Base-by-base conservation (phyloP, 2,797 vertebrate genomes). In the Numenius phaeopus region DNA sequence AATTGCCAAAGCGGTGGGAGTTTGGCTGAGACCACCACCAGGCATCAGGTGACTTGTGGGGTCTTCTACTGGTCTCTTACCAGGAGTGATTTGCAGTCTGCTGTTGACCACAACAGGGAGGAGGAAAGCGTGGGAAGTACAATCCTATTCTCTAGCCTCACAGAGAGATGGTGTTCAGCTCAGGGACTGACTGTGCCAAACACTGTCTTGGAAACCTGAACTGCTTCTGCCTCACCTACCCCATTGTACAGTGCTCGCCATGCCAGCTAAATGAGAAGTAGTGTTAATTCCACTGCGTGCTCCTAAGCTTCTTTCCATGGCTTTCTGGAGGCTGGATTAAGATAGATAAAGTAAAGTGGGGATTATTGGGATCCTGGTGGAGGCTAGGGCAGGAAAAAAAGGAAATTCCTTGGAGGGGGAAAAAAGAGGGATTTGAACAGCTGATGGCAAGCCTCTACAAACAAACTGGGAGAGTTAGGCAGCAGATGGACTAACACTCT, bases 381-480 rank as follows among this genome's bases (percentile, higher is more conserved):
- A 92, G 67, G 65, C 50, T 76, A 27, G 71, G 11, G n/a, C 39
- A 6, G 2, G 3, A 11, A 42, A 69, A 39, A 75, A 69, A 71
- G 66, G 90, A 93, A 95, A 95, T 89, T 94, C 86, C 91, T 92
- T 40, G 40, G 80, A 66, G 76, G 61, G 55, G 55, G 54, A 55
- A 83, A 44, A 86, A 82, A 73, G 89, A 95, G 64, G 50, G 80
- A 79, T 82, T 91, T 95, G 86, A 87, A 85, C 96, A 97, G 96
- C 96, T 97, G 97, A 97, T 16, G 19, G 87, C 94, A 95, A 91
- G 89, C n/a, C 87, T 94, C 90, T 94, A 81, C 88, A 96, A 96
- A 96, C 95, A 94, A 95, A 94, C 83, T 0, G 0, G 16, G 87
- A 95, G 59, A 96, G 83, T 92, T 77, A 95, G 78, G 94, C 81